phyloP scores from a whole-genome alignment of 23 tunicate species.

The Ciona savignyi region DNA sequence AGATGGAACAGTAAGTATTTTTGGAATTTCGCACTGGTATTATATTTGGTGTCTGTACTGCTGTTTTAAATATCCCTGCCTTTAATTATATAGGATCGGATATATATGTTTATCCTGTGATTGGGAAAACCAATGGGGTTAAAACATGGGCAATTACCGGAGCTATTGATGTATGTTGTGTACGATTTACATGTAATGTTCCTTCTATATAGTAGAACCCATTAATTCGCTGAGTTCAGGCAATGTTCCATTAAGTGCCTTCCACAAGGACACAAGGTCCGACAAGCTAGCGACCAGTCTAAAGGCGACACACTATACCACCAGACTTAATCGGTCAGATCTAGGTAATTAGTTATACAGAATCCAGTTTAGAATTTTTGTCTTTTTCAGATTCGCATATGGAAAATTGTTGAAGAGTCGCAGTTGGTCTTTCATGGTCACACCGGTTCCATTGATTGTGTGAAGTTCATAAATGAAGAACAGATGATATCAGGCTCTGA shows the following conservation, averaged over 20 bases:
- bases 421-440: constrained; percentile 79
- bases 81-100: too few relatives aligned
- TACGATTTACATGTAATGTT: too few relatives aligned
- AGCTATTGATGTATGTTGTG: too few relatives aligned
- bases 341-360: not conserved
- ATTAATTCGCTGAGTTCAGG: not conserved
- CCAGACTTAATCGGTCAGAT: too few relatives aligned
- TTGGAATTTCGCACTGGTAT: not conserved
- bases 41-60: not conserved
- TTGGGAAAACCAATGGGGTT: too few relatives aligned
- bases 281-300: too few relatives aligned
- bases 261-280: too few relatives aligned
- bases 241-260: not conserved
- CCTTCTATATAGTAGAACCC: not conserved
- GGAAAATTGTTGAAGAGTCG: constrained; percentile 93
- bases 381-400: constrained; percentile 46
- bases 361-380: not conserved
- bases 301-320: too few relatives aligned
- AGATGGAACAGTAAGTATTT: constrained; percentile 70
- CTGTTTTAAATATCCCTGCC: not conserved
- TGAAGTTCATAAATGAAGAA: constrained; percentile 66
- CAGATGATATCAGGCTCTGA: constrained; percentile 79
- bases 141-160: too few relatives aligned
- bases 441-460: constrained; percentile 56
- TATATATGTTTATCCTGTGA: too few relatives aligned